A percentile compares a stretch with the other conserved stretches of the same genome.
Evolutionary conservation across 1,140 invertebrate species (phyloP).

Genomic region (Pseudomyrmex gracilis): DNA sequence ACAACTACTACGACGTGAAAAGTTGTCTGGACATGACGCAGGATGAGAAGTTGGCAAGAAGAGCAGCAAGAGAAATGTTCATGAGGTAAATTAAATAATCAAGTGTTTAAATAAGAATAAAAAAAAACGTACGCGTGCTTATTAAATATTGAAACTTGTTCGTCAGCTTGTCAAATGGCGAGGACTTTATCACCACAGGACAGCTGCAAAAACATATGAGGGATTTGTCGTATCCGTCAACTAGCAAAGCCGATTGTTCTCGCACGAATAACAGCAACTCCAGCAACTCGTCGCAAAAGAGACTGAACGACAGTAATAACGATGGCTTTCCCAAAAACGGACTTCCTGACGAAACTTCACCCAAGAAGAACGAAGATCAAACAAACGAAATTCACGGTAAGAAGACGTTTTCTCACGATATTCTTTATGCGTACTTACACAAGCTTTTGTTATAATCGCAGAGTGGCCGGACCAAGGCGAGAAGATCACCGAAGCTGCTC

Average conservation of each 20-base stretch:
- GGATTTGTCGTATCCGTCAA: conserved; percentile 85
- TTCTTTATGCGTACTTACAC: background rate
- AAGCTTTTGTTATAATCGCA: conserved; percentile 50
- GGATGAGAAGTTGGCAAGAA: conserved; percentile 93
- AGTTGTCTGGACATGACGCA: conserved; percentile 93
- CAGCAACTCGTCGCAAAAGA: conserved; percentile 72
- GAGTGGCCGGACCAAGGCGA: conserved; percentile 87
- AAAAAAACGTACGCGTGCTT: conserved; percentile 20
- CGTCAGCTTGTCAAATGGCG: conserved; percentile 91
- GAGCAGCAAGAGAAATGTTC: conserved; percentile 94
- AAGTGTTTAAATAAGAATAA: background rate
- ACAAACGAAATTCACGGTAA: conserved; percentile 74
- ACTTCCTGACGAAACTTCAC: conserved; percentile 71
- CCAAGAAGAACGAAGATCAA: conserved; percentile 69
- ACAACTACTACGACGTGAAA: conserved; percentile 93
- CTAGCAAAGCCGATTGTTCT: conserved; percentile 60
- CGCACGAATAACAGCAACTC: conserved; percentile 42
- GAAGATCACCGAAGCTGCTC: conserved; percentile 91
- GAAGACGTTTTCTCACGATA: background rate
- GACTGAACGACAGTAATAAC: conserved; percentile 68
- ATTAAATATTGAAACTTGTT: conserved; percentile 8
- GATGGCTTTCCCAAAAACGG: conserved; percentile 77
- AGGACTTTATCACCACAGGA: conserved; percentile 93
- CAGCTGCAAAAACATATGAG: conserved; percentile 90
- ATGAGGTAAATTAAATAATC: conserved; percentile 86